phyloP scores from a whole-genome alignment of 2,797 vertebrate species.

The Trichosurus vulpecula region DNA sequence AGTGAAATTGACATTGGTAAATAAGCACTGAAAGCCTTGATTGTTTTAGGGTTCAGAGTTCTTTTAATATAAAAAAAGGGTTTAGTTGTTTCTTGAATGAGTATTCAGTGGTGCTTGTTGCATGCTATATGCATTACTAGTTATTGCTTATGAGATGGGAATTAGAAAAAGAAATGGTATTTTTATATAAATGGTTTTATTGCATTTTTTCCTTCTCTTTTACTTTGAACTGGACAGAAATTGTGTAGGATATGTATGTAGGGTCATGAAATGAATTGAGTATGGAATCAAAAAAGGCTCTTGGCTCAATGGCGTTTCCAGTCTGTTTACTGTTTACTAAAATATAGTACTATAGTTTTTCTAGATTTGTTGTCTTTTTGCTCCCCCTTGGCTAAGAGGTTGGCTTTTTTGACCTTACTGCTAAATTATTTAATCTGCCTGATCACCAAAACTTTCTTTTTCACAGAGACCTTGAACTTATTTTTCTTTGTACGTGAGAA shows the following conservation, averaged over 20 bases:
- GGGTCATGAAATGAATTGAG: neutral
- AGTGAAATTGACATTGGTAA: neutral
- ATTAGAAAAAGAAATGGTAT: neutral
- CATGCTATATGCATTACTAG: neutral
- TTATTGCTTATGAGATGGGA: neutral
- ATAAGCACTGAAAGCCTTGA: neutral
- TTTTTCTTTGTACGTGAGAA: neutral
- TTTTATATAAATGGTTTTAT: neutral
- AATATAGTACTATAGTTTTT: neutral
- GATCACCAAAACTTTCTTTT: neutral
- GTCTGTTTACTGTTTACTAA: neutral
- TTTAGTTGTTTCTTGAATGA: neutral
- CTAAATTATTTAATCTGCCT: neutral
- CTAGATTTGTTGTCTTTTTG: neutral
- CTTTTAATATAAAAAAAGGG: neutral
- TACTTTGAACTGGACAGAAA: neutral
- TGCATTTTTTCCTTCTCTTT: neutral
- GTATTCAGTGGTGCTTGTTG: neutral
- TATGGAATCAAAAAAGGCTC: neutral
- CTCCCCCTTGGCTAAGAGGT: neutral
- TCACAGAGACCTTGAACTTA: neutral
- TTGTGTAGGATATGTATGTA: neutral
- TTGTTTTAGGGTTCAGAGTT: neutral
- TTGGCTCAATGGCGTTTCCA: neutral
- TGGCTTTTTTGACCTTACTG: neutral